Evolutionary conservation across 2,797 vertebrate genomes (phyloP), one percentile per base, ranked within the genome.

Genomic region (Hapalemur alaotrensis): DNA sequence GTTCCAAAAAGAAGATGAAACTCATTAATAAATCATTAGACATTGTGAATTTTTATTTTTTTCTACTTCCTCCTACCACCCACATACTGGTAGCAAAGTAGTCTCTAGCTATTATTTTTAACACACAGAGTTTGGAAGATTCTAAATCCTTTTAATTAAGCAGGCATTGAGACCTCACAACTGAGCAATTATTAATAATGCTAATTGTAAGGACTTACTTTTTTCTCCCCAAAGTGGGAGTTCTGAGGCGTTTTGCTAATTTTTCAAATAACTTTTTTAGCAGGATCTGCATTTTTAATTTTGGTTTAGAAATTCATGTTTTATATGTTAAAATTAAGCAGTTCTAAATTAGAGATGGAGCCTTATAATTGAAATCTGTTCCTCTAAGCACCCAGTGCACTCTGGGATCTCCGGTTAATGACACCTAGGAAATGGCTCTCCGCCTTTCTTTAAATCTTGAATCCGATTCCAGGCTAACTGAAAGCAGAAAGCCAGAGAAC

Each of bases 1-100:
- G 86, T 95, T 96, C 96, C 95, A 96, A 93, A 95, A 95, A 79
- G 96, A 96, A 97, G 95, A 98, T 90, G 95, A 96, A 96, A 96
- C 76, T 97, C 75, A 96, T 98, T 98, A 98, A 98, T 98, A 97
- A 96, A 95, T 95, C 98, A 97, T 94, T 96, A 98, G 83, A 59
- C 95, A 95, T 73, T 95, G 95, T 93, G 95, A 80, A 91, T 96
- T 97, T 96, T 83, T 93, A 65, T 96, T 95, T 95, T 97, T 97
- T 84, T 95, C 96, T 93, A 95, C 88, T 97, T 96, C 96, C 93
- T 95, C 73, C 82, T 95, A 48, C 98, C 98, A 98, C 97, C 97
- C 98, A 97, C 97, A 95, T 28, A 80, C 93, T 96, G 43, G 75
- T 96, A 87, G 93, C 88, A 96, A 96, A 95, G 61, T 69, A 75